Conservation (phyloP, 2,113 vertebrate genomes). For the Lasiurus cinereus region DNA sequence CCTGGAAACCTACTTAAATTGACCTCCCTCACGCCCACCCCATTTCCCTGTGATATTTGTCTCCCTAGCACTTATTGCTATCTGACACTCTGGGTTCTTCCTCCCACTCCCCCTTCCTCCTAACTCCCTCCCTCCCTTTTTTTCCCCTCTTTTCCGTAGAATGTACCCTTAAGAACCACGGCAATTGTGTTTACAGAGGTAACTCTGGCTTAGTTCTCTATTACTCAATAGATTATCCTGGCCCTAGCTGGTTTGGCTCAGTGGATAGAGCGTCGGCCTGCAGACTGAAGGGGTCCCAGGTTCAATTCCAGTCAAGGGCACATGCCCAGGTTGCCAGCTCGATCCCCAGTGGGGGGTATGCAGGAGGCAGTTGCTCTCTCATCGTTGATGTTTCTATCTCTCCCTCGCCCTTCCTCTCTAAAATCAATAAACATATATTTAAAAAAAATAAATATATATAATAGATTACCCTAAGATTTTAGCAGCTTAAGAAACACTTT, state of each 20-base stretch:
- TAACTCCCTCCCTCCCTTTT: background rate
- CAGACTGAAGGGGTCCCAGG: no score
- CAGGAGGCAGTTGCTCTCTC: no score
- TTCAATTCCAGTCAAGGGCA: no score
- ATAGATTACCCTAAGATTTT: background rate
- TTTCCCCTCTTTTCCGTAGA: background rate
- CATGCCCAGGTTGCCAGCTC: no score
- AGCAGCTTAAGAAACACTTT: background rate
- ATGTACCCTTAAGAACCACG: background rate
- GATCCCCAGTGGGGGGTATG: no score
- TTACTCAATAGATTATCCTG: background rate
- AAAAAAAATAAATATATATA: no score
- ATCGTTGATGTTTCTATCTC: no score
- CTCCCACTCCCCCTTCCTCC: background rate
- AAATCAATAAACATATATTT: no score
- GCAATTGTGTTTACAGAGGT: background rate
- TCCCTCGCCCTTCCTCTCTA: no score
- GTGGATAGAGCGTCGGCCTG: no score
- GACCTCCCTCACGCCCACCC: no score
- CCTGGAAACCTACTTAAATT: background rate
- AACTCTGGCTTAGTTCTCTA: background rate
- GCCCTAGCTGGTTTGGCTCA: no score
- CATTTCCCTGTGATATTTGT: background rate
- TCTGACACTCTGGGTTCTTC: background rate
- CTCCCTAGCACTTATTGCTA: background rate